phyloP scores from a whole-genome alignment of 2,797 vertebrate genomes.

The Phoxinus dragarum region DNA sequence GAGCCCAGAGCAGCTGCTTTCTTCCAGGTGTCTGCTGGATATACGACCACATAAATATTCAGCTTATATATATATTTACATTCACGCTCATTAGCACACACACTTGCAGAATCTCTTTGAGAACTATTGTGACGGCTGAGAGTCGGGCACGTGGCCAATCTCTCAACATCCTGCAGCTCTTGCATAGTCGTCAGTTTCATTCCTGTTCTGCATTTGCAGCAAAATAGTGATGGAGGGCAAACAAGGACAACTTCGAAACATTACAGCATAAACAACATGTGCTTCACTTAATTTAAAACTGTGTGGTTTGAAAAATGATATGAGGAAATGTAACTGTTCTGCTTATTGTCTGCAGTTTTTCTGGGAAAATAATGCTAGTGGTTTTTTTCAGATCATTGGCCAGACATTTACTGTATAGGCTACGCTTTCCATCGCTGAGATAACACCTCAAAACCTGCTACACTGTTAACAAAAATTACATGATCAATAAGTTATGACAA shows the following conservation, averaged over 20 bases:
- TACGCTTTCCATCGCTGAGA: background rate
- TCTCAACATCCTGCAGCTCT: slow-evolving; percentile 45
- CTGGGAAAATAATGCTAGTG: background rate
- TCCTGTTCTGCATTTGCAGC: slow-evolving; percentile 45
- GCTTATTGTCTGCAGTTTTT: background rate
- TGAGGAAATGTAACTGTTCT: background rate
- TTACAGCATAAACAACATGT: background rate
- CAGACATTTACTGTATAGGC: background rate
- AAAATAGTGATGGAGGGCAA: slow-evolving; percentile 3
- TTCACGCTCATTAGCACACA: slow-evolving; percentile 5
- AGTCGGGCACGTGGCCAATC: slow-evolving; percentile 34
- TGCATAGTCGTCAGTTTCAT: slow-evolving; percentile 50
- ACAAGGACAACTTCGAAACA: background rate
- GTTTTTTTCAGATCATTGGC: background rate
- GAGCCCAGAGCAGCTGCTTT: slow-evolving; percentile 9
- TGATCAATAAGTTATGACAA: too few relatives aligned
- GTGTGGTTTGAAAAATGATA: background rate
- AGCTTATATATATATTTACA: slow-evolving; percentile 46
- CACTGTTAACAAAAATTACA: too few relatives aligned
- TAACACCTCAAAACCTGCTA: background rate
- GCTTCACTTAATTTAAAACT: background rate
- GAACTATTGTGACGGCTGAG: slow-evolving; percentile 41
- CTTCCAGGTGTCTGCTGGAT: slow-evolving; percentile 11
- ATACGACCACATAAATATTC: slow-evolving; percentile 10
- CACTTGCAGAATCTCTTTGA: slow-evolving; percentile 7